Evolutionary conservation across 2,888 invertebrate genomes (phyloP).

Genomic region (Invenusta paracnida): DNA sequence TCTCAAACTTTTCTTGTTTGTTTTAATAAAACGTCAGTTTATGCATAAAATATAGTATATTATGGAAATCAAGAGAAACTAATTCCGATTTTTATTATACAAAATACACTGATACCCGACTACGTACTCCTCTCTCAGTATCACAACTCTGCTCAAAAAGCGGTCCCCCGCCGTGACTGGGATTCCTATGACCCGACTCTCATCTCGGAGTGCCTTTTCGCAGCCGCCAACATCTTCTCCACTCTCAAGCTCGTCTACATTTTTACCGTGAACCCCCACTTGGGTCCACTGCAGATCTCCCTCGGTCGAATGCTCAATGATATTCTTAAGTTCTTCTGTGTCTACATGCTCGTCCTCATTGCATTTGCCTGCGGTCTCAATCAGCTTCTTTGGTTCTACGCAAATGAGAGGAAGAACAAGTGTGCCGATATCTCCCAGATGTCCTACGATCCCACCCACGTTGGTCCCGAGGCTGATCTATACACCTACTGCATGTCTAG

Average conservation of each 20-base stretch:
- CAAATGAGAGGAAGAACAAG: conserved; percentile 48
- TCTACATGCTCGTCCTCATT: conserved; percentile 73
- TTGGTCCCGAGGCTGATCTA: conserved; percentile 35
- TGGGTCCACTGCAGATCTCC: conserved; percentile 85
- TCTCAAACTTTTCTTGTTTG: no score
- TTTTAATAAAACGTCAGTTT: no score
- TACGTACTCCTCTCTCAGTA: no score
- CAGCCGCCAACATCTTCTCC: conserved; percentile 92
- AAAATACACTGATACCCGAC: no score
- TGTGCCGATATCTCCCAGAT: background rate
- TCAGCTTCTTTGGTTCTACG: conserved; percentile 80
- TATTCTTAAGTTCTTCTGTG: conserved; percentile 84
- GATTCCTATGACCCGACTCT: conserved; percentile 98
- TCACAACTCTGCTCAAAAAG: background rate
- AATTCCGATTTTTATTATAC: no score
- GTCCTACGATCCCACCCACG: background rate
- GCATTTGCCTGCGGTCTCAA: conserved; percentile 85
- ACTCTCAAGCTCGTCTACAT: conserved; percentile 83
- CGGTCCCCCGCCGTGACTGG: conserved; percentile 74
- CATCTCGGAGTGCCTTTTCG: conserved; percentile 73
- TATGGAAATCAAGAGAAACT: no score
- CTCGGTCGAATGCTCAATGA: conserved; percentile 69
- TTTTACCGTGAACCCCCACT: conserved; percentile 84
- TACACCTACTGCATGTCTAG: conserved; percentile 40
- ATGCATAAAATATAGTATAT: no score